Percentiles rank a stretch among this genome's conserved stretches.
Evolutionary conservation across 1,140 invertebrate genomes (phyloP).

Genomic region (Drosophila bifasciata): DNA sequence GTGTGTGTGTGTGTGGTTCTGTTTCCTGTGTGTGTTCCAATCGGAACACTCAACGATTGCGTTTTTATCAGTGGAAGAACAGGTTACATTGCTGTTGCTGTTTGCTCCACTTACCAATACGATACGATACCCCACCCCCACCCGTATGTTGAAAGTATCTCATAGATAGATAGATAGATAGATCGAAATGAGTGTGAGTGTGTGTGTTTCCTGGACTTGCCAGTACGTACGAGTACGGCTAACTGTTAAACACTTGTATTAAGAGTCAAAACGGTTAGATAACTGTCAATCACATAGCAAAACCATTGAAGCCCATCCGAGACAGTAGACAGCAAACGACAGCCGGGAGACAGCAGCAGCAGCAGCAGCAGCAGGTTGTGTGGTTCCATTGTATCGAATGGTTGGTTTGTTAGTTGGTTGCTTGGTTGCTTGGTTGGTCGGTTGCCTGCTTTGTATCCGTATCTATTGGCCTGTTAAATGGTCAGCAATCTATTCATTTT

Average conservation of each 20-base stretch:
- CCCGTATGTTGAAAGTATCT: conserved; percentile 1
- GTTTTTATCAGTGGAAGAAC: conserved; percentile 36
- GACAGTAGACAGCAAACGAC: conserved; percentile 23
- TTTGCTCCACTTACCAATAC: conserved; percentile 34
- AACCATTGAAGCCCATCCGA: conserved; percentile 41
- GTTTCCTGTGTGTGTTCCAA: conserved; percentile 32
- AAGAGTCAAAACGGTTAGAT: conserved; percentile 48
- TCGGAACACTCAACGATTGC: conserved; percentile 11
- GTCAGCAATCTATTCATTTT: conserved; percentile 20
- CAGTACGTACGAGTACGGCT: conserved; percentile 23
- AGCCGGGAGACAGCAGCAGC: too few species aligned
- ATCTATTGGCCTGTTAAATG: conserved; percentile 51
- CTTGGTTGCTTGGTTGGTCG: too few species aligned
- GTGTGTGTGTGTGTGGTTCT: conserved; percentile 3
- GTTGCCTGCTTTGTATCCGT: conserved; percentile 27
- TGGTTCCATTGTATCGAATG: too few species aligned
- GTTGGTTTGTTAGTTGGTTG: conserved; percentile 4
- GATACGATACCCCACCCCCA: conserved; percentile 23
- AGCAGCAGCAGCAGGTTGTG: too few species aligned
- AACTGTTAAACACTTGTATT: conserved; percentile 48
- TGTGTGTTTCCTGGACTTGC: conserved; percentile 24
- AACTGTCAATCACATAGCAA: conserved; percentile 52
- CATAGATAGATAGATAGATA: neutral
- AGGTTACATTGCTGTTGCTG: conserved; percentile 21
- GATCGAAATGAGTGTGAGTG: conserved; percentile 3